Evolutionary conservation across 1,140 invertebrate genomes (phyloP), one percentile per base, ranked within the genome.

Genomic region (Nomia melanderi): DNA sequence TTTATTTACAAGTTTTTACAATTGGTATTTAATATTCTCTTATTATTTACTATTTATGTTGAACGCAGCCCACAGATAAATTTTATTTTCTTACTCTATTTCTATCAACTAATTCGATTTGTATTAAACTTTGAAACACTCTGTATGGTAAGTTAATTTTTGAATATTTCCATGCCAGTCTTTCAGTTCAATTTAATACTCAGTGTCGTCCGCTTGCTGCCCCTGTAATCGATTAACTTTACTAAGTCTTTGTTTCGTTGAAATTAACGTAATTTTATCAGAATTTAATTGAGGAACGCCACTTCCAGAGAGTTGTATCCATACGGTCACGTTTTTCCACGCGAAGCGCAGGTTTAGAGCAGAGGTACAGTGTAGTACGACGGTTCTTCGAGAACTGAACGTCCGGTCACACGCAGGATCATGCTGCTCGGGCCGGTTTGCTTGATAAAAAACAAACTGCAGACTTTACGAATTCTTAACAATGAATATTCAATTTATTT

Each of bases 291-390:
- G 11, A 25, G 33, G 25, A 60, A 66, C 54, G n/a, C 60, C 44
- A 39, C n/a, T 62, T 41, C 20, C 17, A 5, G 33, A 76, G 73
- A 60, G 56, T 67, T 36, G 11, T 14, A 29, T 69, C 41, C 50
- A 25, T 20, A 11, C 17, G 20, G n/a, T 39, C 57, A 62, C 67
- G n/a, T 29, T 62, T 56, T 17, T 56, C 57, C 44, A 41, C 25
- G 25, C 39, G 5, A 33, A 53, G 11, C n/a, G 33, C 67, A 69
- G n/a, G 29, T 66, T 67, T 25, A 56, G n/a, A 59, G 39, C 3
- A 17, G 20, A 50, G 17, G 44, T 50, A 50, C 17, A 50, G 20
- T n/a, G 44, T 50, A 50, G 27, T 31, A 36, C 33, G 62, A 59
- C 39, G n/a, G 53, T 29, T 59, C 23, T 70, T 31, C 17, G 11